Evolutionary conservation across 2,113 vertebrate species (phyloP).

Genomic region (Caranx ignobilis): DNA sequence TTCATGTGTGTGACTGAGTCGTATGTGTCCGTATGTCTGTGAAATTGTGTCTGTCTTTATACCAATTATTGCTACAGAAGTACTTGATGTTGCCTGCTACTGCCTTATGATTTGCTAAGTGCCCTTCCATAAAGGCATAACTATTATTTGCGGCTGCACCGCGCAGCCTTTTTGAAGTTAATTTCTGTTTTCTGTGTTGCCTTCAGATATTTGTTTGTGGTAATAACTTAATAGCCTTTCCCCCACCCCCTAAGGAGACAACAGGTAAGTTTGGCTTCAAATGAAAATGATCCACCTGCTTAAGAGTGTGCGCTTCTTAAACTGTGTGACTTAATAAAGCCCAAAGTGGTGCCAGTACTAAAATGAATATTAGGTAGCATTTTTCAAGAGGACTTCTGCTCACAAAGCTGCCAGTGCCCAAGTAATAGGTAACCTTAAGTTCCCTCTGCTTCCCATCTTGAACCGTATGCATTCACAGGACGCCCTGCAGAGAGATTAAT

Average conservation of each 20-base stretch:
- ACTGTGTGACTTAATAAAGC: conserved; percentile 6
- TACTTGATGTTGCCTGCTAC: conserved; percentile 62
- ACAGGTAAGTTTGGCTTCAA: conserved; percentile 44
- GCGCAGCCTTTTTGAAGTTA: conserved; percentile 60
- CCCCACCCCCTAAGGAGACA: not conserved
- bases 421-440: not conserved
- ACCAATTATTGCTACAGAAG: conserved; percentile 43
- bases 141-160: conserved; percentile 73
- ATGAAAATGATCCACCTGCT: not conserved
- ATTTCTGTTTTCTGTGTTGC: conserved; percentile 54
- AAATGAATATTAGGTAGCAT: conserved; percentile 4
- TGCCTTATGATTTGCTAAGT: conserved; percentile 78
- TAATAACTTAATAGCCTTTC: conserved; percentile 39
- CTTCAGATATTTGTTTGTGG: conserved; percentile 29
- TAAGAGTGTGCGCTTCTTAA: not conserved
- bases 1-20: conserved; percentile 56
- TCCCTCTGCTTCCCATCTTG: not conserved
- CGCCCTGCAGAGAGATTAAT: conserved; percentile 42
- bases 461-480: conserved; percentile 28
- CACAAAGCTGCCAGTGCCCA: conserved; percentile 8
- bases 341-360: not conserved
- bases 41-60: conserved; percentile 36
- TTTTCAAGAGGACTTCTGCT: not conserved
- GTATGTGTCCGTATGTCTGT: conserved; percentile 3
- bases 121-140: conserved; percentile 77